phyloP scores from a whole-genome alignment of 2,797 vertebrate species.

The Brachyrhaphis roseni region DNA sequence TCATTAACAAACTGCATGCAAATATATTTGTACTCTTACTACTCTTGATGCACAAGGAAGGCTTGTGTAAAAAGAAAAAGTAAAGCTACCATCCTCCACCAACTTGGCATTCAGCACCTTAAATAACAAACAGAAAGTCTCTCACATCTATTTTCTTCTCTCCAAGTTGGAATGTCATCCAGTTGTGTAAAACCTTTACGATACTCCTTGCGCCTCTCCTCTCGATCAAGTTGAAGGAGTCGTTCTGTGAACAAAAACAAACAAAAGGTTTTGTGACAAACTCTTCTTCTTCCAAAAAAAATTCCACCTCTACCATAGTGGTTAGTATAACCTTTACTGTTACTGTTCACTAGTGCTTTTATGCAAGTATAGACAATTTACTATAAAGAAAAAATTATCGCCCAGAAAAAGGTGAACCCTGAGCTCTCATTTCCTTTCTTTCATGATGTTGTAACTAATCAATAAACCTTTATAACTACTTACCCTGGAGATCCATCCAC shows the following conservation, averaged over 20 bases:
- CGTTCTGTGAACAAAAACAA: slow-evolving; percentile 81
- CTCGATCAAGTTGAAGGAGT: slow-evolving; percentile 87
- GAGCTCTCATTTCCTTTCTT: not conserved
- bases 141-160: slow-evolving; percentile 83
- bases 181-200: slow-evolving; percentile 84
- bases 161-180: slow-evolving; percentile 89
- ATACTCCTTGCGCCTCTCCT: slow-evolving; percentile 93
- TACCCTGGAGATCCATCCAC: not conserved
- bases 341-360: not conserved
- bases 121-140: not conserved
- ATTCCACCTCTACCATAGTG: not conserved
- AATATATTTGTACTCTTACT: not conserved
- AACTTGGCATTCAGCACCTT: not conserved
- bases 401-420: not conserved
- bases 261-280: not conserved
- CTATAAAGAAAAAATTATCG: not conserved
- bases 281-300: not conserved
- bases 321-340: not conserved
- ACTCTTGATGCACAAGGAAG: not conserved
- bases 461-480: not conserved
- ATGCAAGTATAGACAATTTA: not conserved
- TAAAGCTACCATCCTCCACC: not conserved
- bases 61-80: not conserved
- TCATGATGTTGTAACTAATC: not conserved
- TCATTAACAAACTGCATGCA: not conserved